Evolutionary conservation across 2,113 vertebrate genomes (phyloP).

Genomic region (Globicephala melas): DNA sequence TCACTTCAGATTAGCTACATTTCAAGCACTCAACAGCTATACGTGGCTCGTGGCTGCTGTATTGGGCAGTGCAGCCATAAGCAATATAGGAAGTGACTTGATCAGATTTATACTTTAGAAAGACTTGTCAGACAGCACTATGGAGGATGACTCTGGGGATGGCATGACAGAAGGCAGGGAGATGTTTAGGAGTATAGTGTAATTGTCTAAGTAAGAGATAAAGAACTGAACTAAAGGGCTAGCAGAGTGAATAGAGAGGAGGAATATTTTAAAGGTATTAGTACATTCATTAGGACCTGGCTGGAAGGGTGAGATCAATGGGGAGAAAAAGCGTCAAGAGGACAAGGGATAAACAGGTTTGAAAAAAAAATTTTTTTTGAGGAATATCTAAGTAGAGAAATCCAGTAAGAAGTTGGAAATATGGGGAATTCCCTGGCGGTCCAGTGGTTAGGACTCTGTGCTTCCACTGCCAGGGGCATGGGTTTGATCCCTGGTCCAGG

Average conservation of each 20-base stretch:
- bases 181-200: neutral
- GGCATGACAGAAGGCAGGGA: neutral
- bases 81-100: neutral
- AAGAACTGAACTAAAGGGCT: neutral
- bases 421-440: neutral
- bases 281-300: neutral
- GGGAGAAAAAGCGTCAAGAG: neutral
- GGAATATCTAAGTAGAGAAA: neutral
- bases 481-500: too few relatives aligned
- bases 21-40: neutral
- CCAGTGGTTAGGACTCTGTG: too few relatives aligned
- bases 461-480: too few relatives aligned
- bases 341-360: neutral
- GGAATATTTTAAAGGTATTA: neutral
- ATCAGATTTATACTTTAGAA: neutral
- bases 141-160: neutral
- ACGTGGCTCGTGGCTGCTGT: neutral
- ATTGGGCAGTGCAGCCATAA: neutral
- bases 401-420: neutral
- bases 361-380: neutral
- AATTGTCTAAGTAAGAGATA: neutral
- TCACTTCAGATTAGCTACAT: slow-evolving; percentile 19
- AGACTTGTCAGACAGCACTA: neutral
- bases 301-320: neutral
- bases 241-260: neutral